Evolutionary conservation across 1,140 invertebrate genomes (phyloP).

Genomic region (Listronotus oregonensis): DNA sequence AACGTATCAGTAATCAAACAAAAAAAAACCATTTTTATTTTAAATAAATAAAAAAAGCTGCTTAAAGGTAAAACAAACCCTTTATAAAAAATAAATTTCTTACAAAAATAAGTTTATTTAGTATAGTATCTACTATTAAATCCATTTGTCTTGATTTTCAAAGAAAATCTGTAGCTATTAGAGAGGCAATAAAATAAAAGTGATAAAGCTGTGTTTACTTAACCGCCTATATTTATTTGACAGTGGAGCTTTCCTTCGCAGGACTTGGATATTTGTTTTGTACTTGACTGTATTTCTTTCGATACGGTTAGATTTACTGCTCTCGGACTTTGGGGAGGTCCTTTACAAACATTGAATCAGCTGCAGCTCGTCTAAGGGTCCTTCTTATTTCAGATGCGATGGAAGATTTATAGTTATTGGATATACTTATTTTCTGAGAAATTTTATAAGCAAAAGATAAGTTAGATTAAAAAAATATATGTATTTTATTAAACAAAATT

Average conservation of each 20-base stretch:
- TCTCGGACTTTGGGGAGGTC: slow-evolving; percentile 32
- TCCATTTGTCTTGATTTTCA: too few relatives aligned
- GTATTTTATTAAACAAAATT: too few relatives aligned
- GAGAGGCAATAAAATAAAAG: slow-evolving; percentile 27
- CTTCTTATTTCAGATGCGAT: slow-evolving; percentile 33
- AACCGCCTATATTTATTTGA: slow-evolving; percentile 37
- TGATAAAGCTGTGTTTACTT: slow-evolving; percentile 33
- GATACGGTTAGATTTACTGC: slow-evolving; percentile 35
- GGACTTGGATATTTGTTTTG: slow-evolving; percentile 34
- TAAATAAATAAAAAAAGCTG: too few relatives aligned
- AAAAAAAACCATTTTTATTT: too few relatives aligned
- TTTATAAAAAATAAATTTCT: too few relatives aligned
- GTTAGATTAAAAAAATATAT: too few relatives aligned
- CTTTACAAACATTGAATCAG: slow-evolving; percentile 40
- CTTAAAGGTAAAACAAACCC: too few relatives aligned
- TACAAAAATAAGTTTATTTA: too few relatives aligned
- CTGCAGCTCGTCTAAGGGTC: slow-evolving; percentile 32
- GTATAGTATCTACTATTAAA: too few relatives aligned
- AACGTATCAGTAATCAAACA: too few relatives aligned
- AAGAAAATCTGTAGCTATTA: too few relatives aligned
- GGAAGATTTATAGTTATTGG: slow-evolving; percentile 39
- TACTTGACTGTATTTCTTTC: slow-evolving; percentile 40
- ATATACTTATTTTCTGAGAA: slow-evolving; percentile 35
- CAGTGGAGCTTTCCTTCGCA: slow-evolving; percentile 28
- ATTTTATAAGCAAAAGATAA: slow-evolving; percentile 6